These are phyloP conservation scores for Danio kyathit DNA, from an alignment of 2,797 vertebrate species.

Conservation along the genomic window DNA sequence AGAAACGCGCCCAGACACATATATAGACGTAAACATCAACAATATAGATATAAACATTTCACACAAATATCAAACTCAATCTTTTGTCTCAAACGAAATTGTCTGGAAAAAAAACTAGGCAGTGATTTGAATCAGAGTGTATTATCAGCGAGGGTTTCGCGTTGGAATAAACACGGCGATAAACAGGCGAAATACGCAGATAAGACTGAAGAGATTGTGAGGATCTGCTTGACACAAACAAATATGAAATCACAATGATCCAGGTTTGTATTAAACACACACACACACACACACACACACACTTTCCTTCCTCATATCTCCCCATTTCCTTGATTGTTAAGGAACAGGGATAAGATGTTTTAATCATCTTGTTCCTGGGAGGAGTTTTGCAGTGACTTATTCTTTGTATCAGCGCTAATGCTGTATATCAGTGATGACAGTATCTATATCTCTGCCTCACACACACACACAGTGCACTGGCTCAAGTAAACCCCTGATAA, in stretches of 20 bases:
- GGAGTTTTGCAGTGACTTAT: conserved; percentile 47
- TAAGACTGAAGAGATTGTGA: conserved; percentile 20
- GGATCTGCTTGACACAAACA: conserved; percentile 16
- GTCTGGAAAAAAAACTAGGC: conserved; percentile 6
- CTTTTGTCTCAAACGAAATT: conserved; percentile 25
- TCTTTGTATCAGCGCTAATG: conserved; percentile 53
- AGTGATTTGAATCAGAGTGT: conserved; percentile 31
- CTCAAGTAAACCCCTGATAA: conserved; percentile 70
- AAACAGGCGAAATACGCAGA: conserved; percentile 26
- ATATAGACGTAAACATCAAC: neutral
- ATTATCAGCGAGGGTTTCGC: conserved; percentile 37
- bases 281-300: too few species aligned
- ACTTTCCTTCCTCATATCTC: conserved; percentile 12
- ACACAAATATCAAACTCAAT: neutral
- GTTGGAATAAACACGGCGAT: conserved; percentile 35
- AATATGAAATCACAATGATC: conserved; percentile 7
- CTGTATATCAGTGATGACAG: conserved; percentile 51
- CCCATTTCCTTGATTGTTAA: conserved; percentile 45
- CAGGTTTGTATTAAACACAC: conserved; percentile 11
- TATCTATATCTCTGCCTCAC: conserved; percentile 48
- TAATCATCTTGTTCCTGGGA: conserved; percentile 51
- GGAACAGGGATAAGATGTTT: conserved; percentile 46
- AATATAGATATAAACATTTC: neutral
- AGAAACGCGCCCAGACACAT: neutral
- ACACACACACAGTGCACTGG: conserved; percentile 47